Percentiles rank a stretch among this genome's conserved stretches.
phyloP scores from a whole-genome alignment of 2,113 vertebrate species.

The Podocnemis expansa region DNA sequence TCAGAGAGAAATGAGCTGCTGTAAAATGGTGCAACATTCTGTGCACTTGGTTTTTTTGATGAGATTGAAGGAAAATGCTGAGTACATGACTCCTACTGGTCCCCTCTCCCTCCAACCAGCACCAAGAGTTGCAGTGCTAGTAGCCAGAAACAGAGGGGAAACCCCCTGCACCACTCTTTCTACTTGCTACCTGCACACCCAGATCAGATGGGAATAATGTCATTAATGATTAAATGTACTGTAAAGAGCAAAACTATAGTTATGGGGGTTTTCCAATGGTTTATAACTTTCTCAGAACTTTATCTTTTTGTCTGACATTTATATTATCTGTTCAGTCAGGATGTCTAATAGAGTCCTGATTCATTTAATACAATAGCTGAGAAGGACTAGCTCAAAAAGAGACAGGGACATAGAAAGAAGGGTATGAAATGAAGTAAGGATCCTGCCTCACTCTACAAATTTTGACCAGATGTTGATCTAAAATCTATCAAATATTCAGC shows the following conservation, averaged over 20 bases:
- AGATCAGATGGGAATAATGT: neutral
- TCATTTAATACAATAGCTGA: neutral
- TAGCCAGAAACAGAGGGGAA: too few relatives aligned
- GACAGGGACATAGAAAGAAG: neutral
- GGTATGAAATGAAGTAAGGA: neutral
- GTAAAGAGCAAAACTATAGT: neutral
- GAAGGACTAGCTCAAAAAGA: neutral
- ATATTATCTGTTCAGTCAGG: neutral
- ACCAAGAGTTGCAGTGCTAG: too few relatives aligned
- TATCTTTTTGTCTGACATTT: neutral
- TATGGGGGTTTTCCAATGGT: conserved; percentile 1
- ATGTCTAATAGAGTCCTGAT: neutral
- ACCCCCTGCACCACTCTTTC: neutral
- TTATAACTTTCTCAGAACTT: neutral
- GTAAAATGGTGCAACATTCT: neutral
- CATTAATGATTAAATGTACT: neutral
- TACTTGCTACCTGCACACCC: neutral
- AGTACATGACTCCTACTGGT: neutral
- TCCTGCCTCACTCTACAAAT: neutral
- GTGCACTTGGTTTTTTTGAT: neutral
- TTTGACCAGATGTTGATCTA: neutral
- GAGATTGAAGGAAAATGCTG: neutral
- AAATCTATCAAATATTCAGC: neutral
- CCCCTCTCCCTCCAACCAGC: too few relatives aligned
- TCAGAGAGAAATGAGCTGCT: too few relatives aligned